Conservation (phyloP, 2,113 vertebrate species). For the Tenrec ecaudatus region DNA sequence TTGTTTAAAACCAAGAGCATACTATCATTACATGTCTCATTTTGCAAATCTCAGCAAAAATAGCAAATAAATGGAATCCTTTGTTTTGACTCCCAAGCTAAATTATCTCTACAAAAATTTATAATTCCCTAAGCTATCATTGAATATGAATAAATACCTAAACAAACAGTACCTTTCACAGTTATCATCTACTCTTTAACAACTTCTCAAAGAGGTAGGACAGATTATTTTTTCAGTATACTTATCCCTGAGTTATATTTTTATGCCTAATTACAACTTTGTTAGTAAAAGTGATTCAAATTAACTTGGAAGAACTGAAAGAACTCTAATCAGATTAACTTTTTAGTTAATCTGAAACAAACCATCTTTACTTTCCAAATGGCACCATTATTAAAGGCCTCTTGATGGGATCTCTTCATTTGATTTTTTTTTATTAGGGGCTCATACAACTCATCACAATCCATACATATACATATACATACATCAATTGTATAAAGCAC, state of each 20-base stretch:
- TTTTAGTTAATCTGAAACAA: constrained; percentile 43
- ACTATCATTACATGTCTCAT: too few species aligned
- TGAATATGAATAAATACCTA: constrained; percentile 60
- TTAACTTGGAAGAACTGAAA: constrained; percentile 60
- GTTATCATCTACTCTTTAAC: constrained; percentile 59
- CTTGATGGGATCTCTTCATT: constrained; percentile 48
- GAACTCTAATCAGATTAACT: constrained; percentile 55
- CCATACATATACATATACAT: too few species aligned
- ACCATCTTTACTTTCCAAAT: constrained; percentile 23
- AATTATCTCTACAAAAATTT: constrained; percentile 45
- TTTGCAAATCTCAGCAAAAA: constrained; percentile 57
- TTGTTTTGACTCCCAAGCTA: constrained; percentile 23
- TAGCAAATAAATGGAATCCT: constrained; percentile 9
- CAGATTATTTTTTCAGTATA: constrained; percentile 41
- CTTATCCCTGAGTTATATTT: constrained; percentile 57
- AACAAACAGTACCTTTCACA: constrained; percentile 48
- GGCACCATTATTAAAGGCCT: constrained; percentile 50
- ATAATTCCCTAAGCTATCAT: constrained; percentile 29
- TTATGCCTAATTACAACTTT: constrained; percentile 66
- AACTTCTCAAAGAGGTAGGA: constrained; percentile 36
- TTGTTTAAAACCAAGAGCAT: constrained; percentile 52
- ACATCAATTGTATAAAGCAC: too few species aligned
- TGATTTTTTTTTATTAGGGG: too few species aligned
- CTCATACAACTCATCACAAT: too few species aligned
- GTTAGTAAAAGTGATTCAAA: constrained; percentile 60